phyloP scores from a whole-genome alignment of 2,797 vertebrate genomes.

The Oceanodroma leucorhoa region DNA sequence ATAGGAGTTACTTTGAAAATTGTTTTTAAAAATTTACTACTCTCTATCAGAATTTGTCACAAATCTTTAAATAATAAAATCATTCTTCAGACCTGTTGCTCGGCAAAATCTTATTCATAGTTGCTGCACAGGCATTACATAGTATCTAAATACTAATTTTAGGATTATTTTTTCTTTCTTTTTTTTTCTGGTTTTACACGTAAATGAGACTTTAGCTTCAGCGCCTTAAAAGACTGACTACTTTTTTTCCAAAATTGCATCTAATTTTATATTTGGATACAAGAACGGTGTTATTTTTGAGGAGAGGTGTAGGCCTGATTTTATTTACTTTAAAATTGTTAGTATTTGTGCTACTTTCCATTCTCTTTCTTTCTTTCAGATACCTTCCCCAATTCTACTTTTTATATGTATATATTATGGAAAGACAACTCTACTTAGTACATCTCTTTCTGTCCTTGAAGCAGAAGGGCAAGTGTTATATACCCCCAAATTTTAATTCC shows the following conservation, averaged over 20 bases:
- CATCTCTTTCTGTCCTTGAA: not conserved
- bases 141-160: not conserved
- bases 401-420: not conserved
- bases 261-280: not conserved
- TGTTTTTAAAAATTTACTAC: fast-evolving
- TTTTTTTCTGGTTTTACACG: not conserved
- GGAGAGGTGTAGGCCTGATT: not conserved
- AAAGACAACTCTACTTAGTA: not conserved
- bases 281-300: not conserved
- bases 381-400: not conserved
- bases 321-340: not conserved
- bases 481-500: not conserved
- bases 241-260: not conserved
- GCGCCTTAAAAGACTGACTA: not conserved
- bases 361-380: not conserved
- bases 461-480: not conserved
- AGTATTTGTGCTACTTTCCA: not conserved
- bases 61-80: not conserved
- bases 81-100: not conserved
- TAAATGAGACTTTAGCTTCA: not conserved
- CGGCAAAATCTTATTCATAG: not conserved
- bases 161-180: not conserved
- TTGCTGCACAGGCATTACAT: not conserved
- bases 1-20: not conserved
- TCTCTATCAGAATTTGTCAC: not conserved